A percentile compares a stretch with the other conserved stretches of the same genome.
These are phyloP conservation scores for Phaetusa simplex DNA, from an alignment of 2,113 vertebrate genomes.

Conservation along the genomic window DNA sequence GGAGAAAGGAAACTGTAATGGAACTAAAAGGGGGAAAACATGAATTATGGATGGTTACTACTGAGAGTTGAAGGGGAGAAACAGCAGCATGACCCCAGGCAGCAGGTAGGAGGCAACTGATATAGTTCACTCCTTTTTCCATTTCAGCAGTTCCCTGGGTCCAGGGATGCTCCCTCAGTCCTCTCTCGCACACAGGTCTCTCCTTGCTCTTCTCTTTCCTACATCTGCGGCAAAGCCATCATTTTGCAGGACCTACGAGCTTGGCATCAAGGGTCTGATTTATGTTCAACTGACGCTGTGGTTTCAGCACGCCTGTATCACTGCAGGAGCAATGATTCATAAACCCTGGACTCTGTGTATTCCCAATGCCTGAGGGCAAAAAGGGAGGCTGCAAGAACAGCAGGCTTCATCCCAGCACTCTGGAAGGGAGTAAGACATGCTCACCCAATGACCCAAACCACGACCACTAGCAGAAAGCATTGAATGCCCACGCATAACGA, in stretches of 20 bases:
- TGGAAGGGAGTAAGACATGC: neutral
- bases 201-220: neutral
- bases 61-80: neutral
- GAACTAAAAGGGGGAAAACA: neutral
- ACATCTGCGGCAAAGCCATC: neutral
- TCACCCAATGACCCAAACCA: neutral
- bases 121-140: neutral
- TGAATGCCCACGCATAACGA: neutral
- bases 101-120: neutral
- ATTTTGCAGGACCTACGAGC: neutral
- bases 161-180: neutral
- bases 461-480: neutral
- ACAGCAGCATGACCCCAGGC: neutral
- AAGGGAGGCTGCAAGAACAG: neutral
- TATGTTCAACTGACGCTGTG: neutral
- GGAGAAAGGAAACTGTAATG: conserved; percentile 23
- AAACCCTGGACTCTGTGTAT: neutral
- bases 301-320: neutral
- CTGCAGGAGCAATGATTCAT: accelerated
- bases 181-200: neutral
- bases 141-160: neutral
- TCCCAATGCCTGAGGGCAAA: neutral
- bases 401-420: neutral
- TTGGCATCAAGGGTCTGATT: neutral
- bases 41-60: conserved; percentile 25